phyloP scores from a whole-genome alignment of 2,797 vertebrate species.

The Amblyopsis hoosieri region DNA sequence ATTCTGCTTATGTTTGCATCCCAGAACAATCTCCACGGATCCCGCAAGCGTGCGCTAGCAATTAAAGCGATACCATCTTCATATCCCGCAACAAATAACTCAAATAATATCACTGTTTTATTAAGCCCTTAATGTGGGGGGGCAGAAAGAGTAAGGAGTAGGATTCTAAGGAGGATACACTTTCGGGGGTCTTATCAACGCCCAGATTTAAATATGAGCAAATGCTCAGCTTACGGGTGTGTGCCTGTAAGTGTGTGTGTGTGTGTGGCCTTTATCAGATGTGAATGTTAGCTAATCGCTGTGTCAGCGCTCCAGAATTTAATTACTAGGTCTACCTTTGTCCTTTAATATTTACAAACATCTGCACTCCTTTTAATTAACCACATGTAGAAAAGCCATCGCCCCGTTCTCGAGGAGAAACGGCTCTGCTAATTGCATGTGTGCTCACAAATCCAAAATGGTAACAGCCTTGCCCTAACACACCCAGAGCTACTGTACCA shows the following conservation, averaged over 20 bases:
- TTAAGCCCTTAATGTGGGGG: conserved; percentile 78
- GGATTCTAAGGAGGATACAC: conserved; percentile 74
- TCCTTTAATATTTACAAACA: conserved; percentile 80
- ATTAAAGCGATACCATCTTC: conserved; percentile 87
- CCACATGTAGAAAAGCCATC: conserved; percentile 50
- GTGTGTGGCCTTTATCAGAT: conserved; percentile 69
- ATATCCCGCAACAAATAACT: conserved; percentile 83
- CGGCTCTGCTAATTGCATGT: conserved; percentile 52
- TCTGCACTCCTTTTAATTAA: conserved; percentile 72
- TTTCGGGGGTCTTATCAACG: conserved; percentile 73
- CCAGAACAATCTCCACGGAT: conserved; percentile 82
- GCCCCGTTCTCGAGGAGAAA: conserved; percentile 41
- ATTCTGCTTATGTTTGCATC: conserved; percentile 87
- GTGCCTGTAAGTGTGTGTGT: conserved; percentile 40
- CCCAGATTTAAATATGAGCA: conserved; percentile 75
- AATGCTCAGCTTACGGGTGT: conserved; percentile 75
- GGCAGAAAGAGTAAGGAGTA: conserved; percentile 68
- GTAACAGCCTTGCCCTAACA: conserved; percentile 13
- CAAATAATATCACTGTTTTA: conserved; percentile 84
- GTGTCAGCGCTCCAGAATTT: conserved; percentile 74
- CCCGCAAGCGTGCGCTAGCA: conserved; percentile 81
- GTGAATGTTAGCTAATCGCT: conserved; percentile 70
- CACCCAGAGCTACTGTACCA: conserved; percentile 11
- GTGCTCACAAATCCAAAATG: conserved; percentile 38
- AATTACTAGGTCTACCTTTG: conserved; percentile 78